A percentile compares a stretch with the other conserved stretches of the same genome.
phyloP scores from a whole-genome alignment of 30 jellyfish, hydroid and myxozoan species.

The Haliclystus octoradiatus region DNA sequence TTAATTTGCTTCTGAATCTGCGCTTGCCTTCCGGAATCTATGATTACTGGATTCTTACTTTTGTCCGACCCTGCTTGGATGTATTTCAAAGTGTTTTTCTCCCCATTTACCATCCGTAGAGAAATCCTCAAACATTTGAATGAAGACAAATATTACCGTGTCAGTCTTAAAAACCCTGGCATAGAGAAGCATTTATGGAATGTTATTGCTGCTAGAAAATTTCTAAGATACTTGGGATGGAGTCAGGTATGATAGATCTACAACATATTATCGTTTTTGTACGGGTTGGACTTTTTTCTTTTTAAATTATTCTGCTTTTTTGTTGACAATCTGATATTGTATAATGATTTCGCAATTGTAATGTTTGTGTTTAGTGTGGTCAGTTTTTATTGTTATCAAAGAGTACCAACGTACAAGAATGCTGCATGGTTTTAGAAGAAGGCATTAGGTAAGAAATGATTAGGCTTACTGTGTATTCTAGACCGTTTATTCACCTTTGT shows the following conservation, averaged over 20 bases:
- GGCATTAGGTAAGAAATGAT: slow-evolving; percentile 34
- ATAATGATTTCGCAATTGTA: no score
- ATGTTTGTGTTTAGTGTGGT: slow-evolving; percentile 94
- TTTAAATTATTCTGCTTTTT: no score
- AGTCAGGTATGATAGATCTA: slow-evolving; percentile 20
- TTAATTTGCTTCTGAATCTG: no score
- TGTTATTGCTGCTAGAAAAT: slow-evolving; percentile 37
- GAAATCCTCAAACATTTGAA: slow-evolving; percentile 29
- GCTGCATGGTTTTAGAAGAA: slow-evolving; percentile 43
- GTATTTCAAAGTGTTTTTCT: no score
- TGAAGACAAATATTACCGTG: slow-evolving; percentile 61
- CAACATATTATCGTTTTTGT: no score
- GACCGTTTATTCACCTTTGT: no score
- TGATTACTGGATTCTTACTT: no score
- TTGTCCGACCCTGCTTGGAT: no score
- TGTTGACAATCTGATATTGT: no score
- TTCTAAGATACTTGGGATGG: slow-evolving; percentile 70
- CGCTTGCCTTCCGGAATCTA: no score
- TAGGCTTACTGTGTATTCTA: background rate
- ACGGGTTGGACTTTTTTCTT: no score
- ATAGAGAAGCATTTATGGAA: slow-evolving; percentile 69
- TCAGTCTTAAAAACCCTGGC: slow-evolving; percentile 42
- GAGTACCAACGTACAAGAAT: slow-evolving; percentile 36
- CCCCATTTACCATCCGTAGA: slow-evolving; percentile 38
- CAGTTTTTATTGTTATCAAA: slow-evolving; percentile 62